Conservation (phyloP, 2,113 vertebrate genomes). For the Aplodontia rufa region DNA sequence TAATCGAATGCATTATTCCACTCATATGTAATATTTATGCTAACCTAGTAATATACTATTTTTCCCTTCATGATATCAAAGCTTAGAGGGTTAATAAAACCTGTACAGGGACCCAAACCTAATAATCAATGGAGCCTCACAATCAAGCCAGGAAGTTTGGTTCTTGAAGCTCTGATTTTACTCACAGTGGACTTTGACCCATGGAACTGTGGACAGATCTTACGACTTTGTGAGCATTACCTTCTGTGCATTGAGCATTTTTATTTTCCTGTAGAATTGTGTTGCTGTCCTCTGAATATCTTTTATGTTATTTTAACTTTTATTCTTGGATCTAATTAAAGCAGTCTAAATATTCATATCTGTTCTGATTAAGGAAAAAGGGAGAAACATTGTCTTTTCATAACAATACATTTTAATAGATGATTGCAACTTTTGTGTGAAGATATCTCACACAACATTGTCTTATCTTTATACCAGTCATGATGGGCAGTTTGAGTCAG, state of each 20-base stretch:
- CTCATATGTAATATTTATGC: too few relatives aligned
- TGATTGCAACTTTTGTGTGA: not conserved
- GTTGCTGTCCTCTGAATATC: not conserved
- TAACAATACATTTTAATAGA: not conserved
- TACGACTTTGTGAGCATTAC: not conserved
- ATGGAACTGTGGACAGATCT: not conserved
- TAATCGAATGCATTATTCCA: not conserved
- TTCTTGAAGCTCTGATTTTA: too few relatives aligned
- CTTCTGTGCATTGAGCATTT: not conserved
- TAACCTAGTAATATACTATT: too few relatives aligned
- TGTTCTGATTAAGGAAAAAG: not conserved
- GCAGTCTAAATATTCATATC: not conserved
- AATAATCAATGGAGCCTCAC: not conserved
- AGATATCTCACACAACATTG: not conserved
- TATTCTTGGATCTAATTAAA: not conserved
- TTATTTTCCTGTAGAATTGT: not conserved
- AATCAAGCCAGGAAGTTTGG: not conserved
- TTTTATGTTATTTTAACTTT: not conserved
- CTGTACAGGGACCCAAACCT: not conserved
- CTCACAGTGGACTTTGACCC: not conserved
- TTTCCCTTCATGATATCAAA: not conserved
- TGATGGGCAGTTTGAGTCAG: too few relatives aligned
- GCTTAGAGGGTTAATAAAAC: not conserved
- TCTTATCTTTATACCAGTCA: not conserved
- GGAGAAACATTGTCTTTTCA: not conserved